A percentile compares a stretch with the other conserved stretches of the same genome.
These are phyloP conservation scores for Ochropleura plecta DNA, from an alignment of 2,888 invertebrate genomes.

Conservation along the genomic window DNA sequence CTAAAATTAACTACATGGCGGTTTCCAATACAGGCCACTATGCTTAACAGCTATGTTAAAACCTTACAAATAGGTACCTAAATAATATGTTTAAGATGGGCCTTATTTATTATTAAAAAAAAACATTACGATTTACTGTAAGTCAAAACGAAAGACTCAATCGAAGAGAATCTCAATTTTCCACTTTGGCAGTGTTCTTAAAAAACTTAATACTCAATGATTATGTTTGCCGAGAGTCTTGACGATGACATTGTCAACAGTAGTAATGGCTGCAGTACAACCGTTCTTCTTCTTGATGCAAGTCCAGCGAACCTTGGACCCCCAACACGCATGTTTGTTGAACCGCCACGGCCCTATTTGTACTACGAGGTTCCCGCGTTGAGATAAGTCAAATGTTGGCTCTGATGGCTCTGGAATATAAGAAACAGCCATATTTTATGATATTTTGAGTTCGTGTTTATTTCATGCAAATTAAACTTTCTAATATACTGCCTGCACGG, in stretches of 20 bases:
- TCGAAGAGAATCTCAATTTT: no score
- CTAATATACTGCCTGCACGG: not conserved
- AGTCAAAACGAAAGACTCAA: no score
- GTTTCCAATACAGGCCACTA: not conserved
- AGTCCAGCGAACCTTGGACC: conserved; percentile 86
- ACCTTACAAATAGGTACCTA: not conserved
- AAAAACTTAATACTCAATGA: conserved; percentile 71
- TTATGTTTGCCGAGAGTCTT: conserved; percentile 87
- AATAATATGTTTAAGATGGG: no score
- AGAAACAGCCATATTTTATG: conserved; percentile 10
- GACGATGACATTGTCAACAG: conserved; percentile 85
- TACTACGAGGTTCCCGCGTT: conserved; percentile 86
- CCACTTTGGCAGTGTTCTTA: no score
- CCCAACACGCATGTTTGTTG: conserved; percentile 87
- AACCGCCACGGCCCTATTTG: conserved; percentile 87
- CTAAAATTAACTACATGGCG: conserved; percentile 21
- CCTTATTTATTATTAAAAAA: no score
- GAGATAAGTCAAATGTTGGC: conserved; percentile 85
- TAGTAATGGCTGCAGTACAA: conserved; percentile 86
- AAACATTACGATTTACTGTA: no score
- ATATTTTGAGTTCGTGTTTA: not conserved
- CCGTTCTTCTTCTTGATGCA: conserved; percentile 88
- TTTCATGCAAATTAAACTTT: conserved; percentile 11
- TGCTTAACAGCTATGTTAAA: not conserved
- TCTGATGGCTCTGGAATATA: conserved; percentile 70